A percentile compares a stretch with the other conserved stretches of the same genome.
These are phyloP conservation scores for Tetramorium parvispinum DNA, from an alignment of 1,140 invertebrate species.

Conservation along the genomic window DNA sequence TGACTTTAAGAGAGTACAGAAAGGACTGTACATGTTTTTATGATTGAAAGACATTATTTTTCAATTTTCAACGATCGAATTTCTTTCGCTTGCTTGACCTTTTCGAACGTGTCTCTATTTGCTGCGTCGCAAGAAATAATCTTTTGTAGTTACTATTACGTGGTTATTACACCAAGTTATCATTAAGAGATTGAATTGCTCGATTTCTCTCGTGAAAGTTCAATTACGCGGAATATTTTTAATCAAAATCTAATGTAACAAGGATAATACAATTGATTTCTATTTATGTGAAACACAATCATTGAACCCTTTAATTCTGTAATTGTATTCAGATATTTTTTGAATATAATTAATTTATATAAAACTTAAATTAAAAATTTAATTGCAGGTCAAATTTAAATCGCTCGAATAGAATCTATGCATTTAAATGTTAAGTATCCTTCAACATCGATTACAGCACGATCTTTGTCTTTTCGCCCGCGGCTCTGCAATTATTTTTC, in stretches of 20 bases:
- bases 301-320: not conserved
- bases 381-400: not conserved
- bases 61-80: not conserved
- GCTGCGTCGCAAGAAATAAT: not conserved
- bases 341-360: not conserved
- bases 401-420: not conserved
- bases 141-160: not conserved
- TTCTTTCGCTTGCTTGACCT: not conserved
- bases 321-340: not conserved
- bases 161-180: not conserved
- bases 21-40: not conserved
- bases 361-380: not conserved
- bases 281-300: not conserved
- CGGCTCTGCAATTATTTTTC: not conserved
- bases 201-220: conserved; percentile 37
- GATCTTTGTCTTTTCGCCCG: not conserved
- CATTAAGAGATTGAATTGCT: conserved; percentile 4
- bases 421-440: not conserved
- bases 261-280: not conserved
- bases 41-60: not conserved
- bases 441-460: not conserved
- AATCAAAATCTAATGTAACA: conserved; percentile 23
- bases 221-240: conserved; percentile 20
- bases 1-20: too few species aligned
- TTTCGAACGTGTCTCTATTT: not conserved